These are phyloP conservation scores for Zaprionus gabonicus DNA, from an alignment of 1,140 invertebrate genomes.

Conservation along the genomic window DNA sequence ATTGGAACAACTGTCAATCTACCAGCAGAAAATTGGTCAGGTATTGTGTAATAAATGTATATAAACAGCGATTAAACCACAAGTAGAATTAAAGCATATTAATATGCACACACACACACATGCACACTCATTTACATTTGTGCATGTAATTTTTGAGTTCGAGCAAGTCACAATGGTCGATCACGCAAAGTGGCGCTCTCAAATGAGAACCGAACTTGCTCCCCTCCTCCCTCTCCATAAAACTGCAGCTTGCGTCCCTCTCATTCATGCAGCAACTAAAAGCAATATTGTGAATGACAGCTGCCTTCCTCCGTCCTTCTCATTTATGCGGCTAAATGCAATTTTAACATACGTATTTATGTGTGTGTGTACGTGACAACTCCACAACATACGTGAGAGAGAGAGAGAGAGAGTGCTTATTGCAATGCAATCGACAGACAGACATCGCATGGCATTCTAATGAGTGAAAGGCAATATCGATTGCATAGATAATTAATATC, in stretches of 20 bases:
- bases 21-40: constrained; percentile 13
- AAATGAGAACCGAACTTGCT: neutral
- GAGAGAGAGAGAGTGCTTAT: neutral
- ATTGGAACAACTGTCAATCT: constrained; percentile 35
- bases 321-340: neutral
- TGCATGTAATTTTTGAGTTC: neutral
- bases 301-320: neutral
- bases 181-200: constrained; percentile 37
- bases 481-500: constrained; percentile 5
- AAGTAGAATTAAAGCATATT: constrained; percentile 6
- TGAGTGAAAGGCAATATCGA: neutral
- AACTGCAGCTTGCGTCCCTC: neutral
- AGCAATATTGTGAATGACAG: neutral
- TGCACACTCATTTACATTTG: neutral
- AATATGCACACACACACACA: constrained; percentile 12
- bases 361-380: neutral
- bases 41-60: constrained; percentile 32
- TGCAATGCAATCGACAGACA: neutral
- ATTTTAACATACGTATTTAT: too few species aligned
- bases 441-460: neutral
- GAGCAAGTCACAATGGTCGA: constrained; percentile 43
- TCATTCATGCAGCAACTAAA: neutral
- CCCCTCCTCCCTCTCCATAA: neutral
- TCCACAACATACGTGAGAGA: neutral
- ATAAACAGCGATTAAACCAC: constrained; percentile 13